Evolutionary conservation across 2,888 invertebrate species (phyloP).

Genomic region (Tachina grossa): DNA sequence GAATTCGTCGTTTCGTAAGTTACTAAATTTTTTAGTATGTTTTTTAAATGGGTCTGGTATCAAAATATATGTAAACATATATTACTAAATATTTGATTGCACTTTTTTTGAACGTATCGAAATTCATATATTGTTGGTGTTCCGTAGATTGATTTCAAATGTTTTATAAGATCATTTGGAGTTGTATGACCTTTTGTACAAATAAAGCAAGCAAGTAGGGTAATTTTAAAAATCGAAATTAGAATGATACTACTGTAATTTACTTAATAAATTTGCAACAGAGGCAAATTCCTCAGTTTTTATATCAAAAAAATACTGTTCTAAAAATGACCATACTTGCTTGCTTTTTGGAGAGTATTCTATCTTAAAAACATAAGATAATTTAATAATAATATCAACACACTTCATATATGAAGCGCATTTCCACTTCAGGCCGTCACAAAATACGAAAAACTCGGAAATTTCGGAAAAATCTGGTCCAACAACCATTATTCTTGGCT

Average conservation of each 20-base stretch:
- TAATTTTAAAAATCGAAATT: conserved; percentile 25
- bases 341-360: conserved; percentile 55
- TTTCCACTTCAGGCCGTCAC: conserved; percentile 58
- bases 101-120: no score
- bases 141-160: no score
- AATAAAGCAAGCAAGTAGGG: conserved; percentile 37
- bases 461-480: conserved; percentile 51
- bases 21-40: no score
- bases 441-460: conserved; percentile 47
- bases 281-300: conserved; percentile 56
- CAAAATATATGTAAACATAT: no score
- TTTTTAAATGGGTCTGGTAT: no score
- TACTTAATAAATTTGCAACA: conserved; percentile 60
- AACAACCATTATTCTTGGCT: conserved; percentile 57
- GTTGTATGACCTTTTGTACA: no score
- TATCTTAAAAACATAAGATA: conserved; percentile 56
- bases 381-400: conserved; percentile 55
- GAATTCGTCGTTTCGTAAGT: background rate
- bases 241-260: conserved; percentile 39
- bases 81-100: no score
- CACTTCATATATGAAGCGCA: conserved; percentile 52
- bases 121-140: no score
- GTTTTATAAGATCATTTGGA: no score
- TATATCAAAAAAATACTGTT: conserved; percentile 61
- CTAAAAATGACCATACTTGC: conserved; percentile 59